Evolutionary conservation across 2,888 invertebrate species (phyloP), one percentile per base, ranked within the genome.

Genomic region (Salpingus planirostris): DNA sequence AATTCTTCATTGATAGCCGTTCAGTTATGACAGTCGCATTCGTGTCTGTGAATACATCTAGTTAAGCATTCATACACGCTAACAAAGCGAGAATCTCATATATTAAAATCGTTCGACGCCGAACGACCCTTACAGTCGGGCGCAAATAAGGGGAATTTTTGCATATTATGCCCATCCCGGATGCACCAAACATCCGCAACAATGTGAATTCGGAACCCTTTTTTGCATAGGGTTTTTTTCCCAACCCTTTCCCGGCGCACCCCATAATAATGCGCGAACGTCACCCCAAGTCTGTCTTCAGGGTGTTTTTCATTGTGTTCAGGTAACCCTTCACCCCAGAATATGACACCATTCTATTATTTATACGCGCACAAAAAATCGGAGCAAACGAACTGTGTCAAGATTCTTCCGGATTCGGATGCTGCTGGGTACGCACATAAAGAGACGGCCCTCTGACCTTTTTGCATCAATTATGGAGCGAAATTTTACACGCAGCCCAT

Each of bases 341-440:
- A 65, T 62, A 59, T 60, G 65, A 65, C 65, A 65, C 65, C 65
- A 57, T 54, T 48, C 59, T 53, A 60, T 64, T 64, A 60, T 59
- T 60, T 56, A 48, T 45, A 39, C 43, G 38, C 45, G 49, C 49
- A 53, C 52, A 59, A 57, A 60, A 60, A 63, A 63, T 57, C 59
- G 55, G 59, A 63, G 59, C 62, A 63, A 63, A 63, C 64, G 62
- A 64, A 65, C 62, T 63, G 65, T 64, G 62, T 62, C 63, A 62
- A 64, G 62, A 63, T 63, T 58, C 60, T 52, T 49, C 47, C 49
- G 23, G 44, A 43, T 47, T 40, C 41, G 39, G 44, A 47, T 35
- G 29, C 33, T 33, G 33, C 23, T 8, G 15, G 33, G 12, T n/a
- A n/a, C n/a, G n/a, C n/a, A n/a, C n/a, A n/a, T n/a, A n/a, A n/a